Evolutionary conservation across 2,888 invertebrate genomes (phyloP).

Genomic region (Xylocampa areola): DNA sequence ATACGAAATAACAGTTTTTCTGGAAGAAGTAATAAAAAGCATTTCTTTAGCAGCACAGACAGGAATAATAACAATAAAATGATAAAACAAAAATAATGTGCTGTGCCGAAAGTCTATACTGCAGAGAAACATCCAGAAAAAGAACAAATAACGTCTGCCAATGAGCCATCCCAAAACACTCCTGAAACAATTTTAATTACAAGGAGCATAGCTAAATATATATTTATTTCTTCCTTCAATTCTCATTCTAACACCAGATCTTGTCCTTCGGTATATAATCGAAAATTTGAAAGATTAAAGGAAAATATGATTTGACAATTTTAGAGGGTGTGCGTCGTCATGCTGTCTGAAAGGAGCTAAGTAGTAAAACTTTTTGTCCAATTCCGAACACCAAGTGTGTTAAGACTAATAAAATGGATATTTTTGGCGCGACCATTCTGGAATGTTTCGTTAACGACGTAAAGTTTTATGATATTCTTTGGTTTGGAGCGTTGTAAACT

Average conservation of each 20-base stretch:
- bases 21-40: too few species aligned
- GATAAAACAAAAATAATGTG: too few species aligned
- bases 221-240: too few species aligned
- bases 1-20: too few species aligned
- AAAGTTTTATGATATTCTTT: conserved; percentile 32
- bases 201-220: too few species aligned
- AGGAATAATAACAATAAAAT: too few species aligned
- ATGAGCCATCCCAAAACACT: too few species aligned
- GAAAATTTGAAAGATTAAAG: neutral
- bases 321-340: conserved; percentile 27
- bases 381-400: conserved; percentile 20
- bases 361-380: conserved; percentile 34
- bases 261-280: neutral
- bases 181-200: too few species aligned
- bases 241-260: neutral
- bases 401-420: conserved; percentile 40
- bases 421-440: conserved; percentile 45
- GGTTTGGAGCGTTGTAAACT: conserved; percentile 12
- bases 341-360: conserved; percentile 31
- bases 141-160: too few species aligned
- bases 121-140: too few species aligned
- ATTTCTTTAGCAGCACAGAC: too few species aligned
- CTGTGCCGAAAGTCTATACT: too few species aligned
- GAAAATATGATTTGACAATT: conserved; percentile 16
- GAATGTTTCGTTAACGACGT: conserved; percentile 41